Evolutionary conservation across 2,113 vertebrate genomes (phyloP), one percentile per base, ranked within the genome.

Genomic region (Cinclus mexicanus): DNA sequence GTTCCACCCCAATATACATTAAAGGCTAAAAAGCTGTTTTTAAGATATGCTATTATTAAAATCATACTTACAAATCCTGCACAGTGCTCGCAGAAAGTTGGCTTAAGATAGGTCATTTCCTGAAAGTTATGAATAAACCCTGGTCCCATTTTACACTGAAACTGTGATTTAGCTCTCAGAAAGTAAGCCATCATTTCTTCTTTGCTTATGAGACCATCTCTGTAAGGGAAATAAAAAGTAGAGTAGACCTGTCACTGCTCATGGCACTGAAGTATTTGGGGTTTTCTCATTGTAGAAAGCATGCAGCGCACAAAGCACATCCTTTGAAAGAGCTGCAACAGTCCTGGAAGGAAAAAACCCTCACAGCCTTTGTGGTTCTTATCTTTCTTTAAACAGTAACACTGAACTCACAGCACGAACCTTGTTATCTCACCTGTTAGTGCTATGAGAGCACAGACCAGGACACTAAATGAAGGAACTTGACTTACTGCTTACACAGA

Each of bases 141-240:
- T 8, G 99, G 99, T 60, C 99, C 99, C 99, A 99, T 99, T 97
- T 99, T 99, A 95, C 98, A 99, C 95, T 99, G 99, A 42, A 99
- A 98, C 72, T 99, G 98, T 9, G 99, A 99, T 97, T 99, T 99
- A 24, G 99, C 99, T 87, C 99, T 98, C 65, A 99, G 98, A 97
- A 99, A 99, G 95, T 99, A 99, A 18, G 99, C 99, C 95, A 99
- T 99, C 99, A 99, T 99, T 97, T 99, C 99, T 84, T 99, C 99
- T 97, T 99, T 99, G 97, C 99, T 99, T 96, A 99, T 99, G 68
- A 99, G 97, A 19, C 99, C 99, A 90, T 99, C 99, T 97, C 99
- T 99, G 97, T 91, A 55, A 80, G 70, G 50, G 33, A 41, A 91
- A 76, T 52, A 79, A 68, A 84, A 96, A 63, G 33, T 5, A 92